Conservation (phyloP, 2,113 vertebrate genomes). For the Alligator sinensis region DNA sequence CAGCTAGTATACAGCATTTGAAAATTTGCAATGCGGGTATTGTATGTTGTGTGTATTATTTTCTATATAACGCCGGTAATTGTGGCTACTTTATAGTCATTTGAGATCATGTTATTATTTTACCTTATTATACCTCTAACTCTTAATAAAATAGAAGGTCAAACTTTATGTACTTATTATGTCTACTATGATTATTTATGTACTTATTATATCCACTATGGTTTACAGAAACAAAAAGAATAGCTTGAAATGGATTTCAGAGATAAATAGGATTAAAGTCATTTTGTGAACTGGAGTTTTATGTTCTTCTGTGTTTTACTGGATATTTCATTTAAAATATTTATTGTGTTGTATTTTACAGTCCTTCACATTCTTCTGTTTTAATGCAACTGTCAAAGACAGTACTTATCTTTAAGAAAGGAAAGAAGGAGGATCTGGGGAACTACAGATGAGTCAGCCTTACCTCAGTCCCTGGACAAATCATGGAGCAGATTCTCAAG, state of each 20-base stretch:
- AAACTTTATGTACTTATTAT: not conserved
- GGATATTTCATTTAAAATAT: not conserved
- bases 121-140: not conserved
- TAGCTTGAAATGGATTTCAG: not conserved
- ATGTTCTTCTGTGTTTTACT: constrained; percentile 4
- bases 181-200: not conserved
- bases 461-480: too few species aligned
- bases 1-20: not conserved
- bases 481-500: too few species aligned
- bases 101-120: not conserved
- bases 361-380: not conserved
- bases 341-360: not conserved
- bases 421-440: too few species aligned
- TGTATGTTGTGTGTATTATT: not conserved
- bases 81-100: too few species aligned
- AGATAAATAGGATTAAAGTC: not conserved
- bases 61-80: not conserved
- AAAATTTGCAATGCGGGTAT: not conserved
- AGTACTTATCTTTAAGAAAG: too few species aligned
- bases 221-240: not conserved
- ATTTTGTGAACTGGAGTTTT: constrained; percentile 6
- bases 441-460: too few species aligned
- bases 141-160: not conserved
- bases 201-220: too few species aligned
- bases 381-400: not conserved